Evolutionary conservation across 2,797 vertebrate species (phyloP).

Genomic region (Rhyacichthys aspro): DNA sequence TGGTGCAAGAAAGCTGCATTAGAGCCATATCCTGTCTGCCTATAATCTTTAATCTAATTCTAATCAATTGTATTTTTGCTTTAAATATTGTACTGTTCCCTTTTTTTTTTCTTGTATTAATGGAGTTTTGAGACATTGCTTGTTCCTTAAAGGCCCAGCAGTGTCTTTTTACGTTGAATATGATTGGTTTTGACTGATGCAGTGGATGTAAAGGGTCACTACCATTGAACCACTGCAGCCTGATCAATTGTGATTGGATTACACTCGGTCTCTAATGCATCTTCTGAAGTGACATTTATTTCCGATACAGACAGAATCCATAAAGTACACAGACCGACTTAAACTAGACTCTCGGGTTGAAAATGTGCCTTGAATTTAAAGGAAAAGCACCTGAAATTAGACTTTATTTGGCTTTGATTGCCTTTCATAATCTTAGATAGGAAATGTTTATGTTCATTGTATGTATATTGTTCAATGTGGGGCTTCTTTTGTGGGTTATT

Average conservation of each 20-base stretch:
- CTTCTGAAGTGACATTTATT: constrained; percentile 18
- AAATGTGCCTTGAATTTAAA: constrained; percentile 64
- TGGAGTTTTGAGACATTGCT: no score
- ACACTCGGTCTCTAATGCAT: constrained; percentile 7
- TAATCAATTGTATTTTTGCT: not conserved
- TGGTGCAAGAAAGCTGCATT: constrained; percentile 14
- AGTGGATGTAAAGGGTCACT: constrained; percentile 7
- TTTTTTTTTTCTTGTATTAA: no score
- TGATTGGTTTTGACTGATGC: constrained; percentile 8
- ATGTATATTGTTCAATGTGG: no score
- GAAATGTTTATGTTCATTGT: no score
- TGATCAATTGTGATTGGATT: constrained; percentile 22
- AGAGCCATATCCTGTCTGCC: not conserved
- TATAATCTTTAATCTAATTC: not conserved
- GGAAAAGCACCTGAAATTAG: constrained; percentile 10
- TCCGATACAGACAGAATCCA: constrained; percentile 5
- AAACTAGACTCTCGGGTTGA: constrained; percentile 30
- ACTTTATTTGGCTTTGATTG: constrained; percentile 1
- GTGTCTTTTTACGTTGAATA: not conserved
- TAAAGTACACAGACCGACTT: constrained; percentile 3
- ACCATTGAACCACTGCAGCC: constrained; percentile 8
- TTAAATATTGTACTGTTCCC: no score
- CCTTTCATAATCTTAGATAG: not conserved
- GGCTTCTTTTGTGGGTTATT: no score
- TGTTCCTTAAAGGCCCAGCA: no score